Base-by-base conservation (phyloP, 1,140 invertebrate species). In the Pectinophora gossypiella region DNA sequence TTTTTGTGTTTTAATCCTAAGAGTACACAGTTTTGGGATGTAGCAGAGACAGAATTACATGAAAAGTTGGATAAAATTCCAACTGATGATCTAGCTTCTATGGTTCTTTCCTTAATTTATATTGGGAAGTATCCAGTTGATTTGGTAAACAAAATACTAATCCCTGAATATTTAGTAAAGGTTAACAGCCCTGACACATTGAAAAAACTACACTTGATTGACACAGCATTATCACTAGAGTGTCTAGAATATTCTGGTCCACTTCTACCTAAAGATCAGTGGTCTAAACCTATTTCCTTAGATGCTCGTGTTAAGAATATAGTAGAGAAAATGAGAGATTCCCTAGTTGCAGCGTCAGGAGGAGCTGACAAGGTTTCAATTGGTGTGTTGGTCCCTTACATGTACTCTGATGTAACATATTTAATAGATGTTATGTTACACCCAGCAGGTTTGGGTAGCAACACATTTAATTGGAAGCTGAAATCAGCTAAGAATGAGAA, bases 31-130 rank as follows among this genome's bases (percentile, higher is more conserved):
- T 94, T 94, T 87, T 94, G 93, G 90, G 71, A 79, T 42, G 61
- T 63, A 15, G 72, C 91, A 12, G 92, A 94, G 71, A 64, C 80
- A 27, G 64, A 86, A n/a, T 61, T 94, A 2, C 66, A 88, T 43
- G 73, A 88, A 40, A 91, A 91, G 54, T 92, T 93, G 76, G 63
- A 87, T 13, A 89, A 91, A 60, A 90, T 95, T 27, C 81, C 79
- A 42, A 69, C 89, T n/a, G 88, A 89, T 53, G 89, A 93, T 60
- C 64, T 91, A 3, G 63, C 92, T 18, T 90, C 92, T 54, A 88
- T 94, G 44, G 69, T 94, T 22, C 75, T 94, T 6, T 89, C 91
- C 3, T 93, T 91, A 68, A 86, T 92, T 35, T 94, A 93, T 78
- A 64, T 93, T 12, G 81, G 91, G 48, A 90, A 90, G 63, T 91